Base-by-base conservation (phyloP, 2,797 vertebrate genomes). In the Tokudaia tokunoshimensis region DNA sequence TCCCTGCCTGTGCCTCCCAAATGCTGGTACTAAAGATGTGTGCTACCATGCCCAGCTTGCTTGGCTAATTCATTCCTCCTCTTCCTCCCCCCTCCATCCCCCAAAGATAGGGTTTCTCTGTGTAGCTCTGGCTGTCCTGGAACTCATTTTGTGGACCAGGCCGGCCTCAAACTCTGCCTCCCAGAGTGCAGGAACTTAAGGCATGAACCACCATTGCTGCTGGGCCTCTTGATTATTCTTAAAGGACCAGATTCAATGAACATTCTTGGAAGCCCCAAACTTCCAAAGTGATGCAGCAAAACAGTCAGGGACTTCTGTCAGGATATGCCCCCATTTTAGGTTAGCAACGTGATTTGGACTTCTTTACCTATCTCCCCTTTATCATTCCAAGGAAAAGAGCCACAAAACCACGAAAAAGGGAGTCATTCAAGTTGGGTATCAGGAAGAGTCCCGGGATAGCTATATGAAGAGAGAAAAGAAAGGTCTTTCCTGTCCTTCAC, bases 191-290 rank as follows among this genome's bases (percentile, higher is more conserved):
- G 72, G 37, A 20, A 75, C 2, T 41, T 5, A 75, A 41, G 70
- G n/a, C n/a, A 4, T 11, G 20, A 0, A 22, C n/a, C 70, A 74
- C n/a, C n/a, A 74, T 19, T 3, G 31, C 67, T 67, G 65, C 70
- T 22, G n/a, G 67, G 17, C 70, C n/a, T 72, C 70, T 44, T 93
- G 94, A 61, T 84, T 34, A 84, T 47, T 84, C 15, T 65, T 87
- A 72, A 97, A 94, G 94, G 63, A 14, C 89, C 44, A 83, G 74
- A 29, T 91, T 92, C 61, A 92, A 80, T 65, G 47, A 91, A 85
- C 44, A 87, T 47, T 75, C 24, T 84, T 92, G 52, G 79, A 94
- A 94, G 63, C 26, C 47, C 17, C 22, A 91, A 82, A n/a, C 26
- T 92, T 90, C 65, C 44, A 83, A 9, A 63, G 34, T 59, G 44